These are phyloP conservation scores for Caenorhabditis angaria DNA, from an alignment of 2,888 invertebrate genomes.

Conservation along the genomic window DNA sequence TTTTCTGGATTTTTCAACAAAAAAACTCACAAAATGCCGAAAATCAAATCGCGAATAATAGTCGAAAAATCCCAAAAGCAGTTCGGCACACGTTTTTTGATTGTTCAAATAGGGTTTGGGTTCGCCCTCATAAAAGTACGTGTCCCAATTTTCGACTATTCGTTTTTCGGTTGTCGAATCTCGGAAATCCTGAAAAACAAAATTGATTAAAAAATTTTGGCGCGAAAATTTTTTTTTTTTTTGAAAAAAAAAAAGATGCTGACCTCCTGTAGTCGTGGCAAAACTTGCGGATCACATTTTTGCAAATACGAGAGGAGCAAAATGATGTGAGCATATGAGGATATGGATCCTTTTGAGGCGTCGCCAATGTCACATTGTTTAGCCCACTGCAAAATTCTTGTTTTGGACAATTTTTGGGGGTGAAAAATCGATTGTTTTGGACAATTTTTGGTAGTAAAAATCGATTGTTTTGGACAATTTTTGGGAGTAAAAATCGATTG, in stretches of 20 bases:
- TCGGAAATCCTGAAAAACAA: slow-evolving; percentile 26
- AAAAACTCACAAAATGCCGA: slow-evolving; percentile 33
- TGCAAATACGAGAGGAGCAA: slow-evolving; percentile 78
- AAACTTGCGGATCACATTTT: slow-evolving; percentile 74
- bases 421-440: no score
- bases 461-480: no score
- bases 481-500: no score
- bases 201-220: background rate
- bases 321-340: slow-evolving; percentile 78
- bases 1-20: no score
- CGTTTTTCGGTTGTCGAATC: slow-evolving; percentile 7
- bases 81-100: slow-evolving; percentile 38
- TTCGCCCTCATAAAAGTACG: slow-evolving; percentile 76
- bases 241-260: slow-evolving; percentile 8
- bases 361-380: slow-evolving; percentile 76
- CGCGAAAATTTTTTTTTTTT: background rate
- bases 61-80: slow-evolving; percentile 71
- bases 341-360: slow-evolving; percentile 78
- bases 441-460: background rate
- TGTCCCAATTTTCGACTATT: slow-evolving; percentile 76
- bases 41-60: slow-evolving; percentile 75
- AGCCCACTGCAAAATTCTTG: slow-evolving; percentile 73
- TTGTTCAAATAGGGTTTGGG: slow-evolving; percentile 37
- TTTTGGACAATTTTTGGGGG: no score
- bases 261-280: slow-evolving; percentile 78